These are phyloP conservation scores for Melanocharis versteri DNA, from an alignment of 2,113 vertebrate genomes.

Conservation along the genomic window DNA sequence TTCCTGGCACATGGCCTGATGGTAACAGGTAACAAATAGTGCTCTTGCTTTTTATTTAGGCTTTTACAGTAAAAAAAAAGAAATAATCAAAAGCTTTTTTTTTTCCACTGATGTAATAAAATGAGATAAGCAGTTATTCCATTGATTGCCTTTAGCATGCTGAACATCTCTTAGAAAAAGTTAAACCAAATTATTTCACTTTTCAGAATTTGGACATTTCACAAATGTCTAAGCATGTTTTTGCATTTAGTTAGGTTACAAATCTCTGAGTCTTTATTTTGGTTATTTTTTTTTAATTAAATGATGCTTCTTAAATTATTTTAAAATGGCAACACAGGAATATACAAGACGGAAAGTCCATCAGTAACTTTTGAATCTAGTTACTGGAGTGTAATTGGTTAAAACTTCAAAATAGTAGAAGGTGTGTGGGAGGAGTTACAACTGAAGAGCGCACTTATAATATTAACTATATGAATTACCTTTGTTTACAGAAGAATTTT, in stretches of 20 bases:
- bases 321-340: neutral
- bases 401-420: neutral
- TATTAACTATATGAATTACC: neutral
- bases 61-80: neutral
- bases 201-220: neutral
- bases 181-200: neutral
- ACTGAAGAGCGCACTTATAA: neutral
- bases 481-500: neutral
- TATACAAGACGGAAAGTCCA: neutral
- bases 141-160: neutral
- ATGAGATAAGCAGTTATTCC: neutral
- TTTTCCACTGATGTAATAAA: neutral
- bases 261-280: neutral
- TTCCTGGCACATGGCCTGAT: neutral
- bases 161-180: neutral
- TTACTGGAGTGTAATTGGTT: neutral
- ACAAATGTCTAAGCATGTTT: neutral
- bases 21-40: neutral
- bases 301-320: neutral
- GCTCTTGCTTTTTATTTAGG: neutral
- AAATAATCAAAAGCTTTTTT: neutral
- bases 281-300: neutral
- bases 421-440: neutral
- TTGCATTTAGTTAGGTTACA: neutral
- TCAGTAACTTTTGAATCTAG: neutral